A percentile compares a stretch with the other conserved stretches of the same genome.
These are phyloP conservation scores for Saccopteryx leptura DNA, from an alignment of 2,113 vertebrate species.

Conservation along the genomic window DNA sequence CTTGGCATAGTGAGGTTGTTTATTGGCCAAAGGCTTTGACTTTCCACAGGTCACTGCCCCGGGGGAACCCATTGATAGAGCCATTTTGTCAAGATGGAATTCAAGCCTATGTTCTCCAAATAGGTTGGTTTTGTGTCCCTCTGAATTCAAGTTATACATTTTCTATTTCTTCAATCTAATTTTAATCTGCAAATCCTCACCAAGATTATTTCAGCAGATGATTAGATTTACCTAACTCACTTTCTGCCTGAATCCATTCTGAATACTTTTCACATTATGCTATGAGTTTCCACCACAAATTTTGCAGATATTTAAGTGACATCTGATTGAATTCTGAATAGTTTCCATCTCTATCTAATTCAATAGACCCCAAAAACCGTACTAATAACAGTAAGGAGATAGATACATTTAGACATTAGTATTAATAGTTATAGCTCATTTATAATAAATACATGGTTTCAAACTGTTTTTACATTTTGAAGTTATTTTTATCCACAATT, in stretches of 20 bases:
- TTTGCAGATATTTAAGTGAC: conserved; percentile 48
- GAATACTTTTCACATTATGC: conserved; percentile 48
- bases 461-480: conserved; percentile 11
- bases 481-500: not conserved
- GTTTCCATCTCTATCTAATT: not conserved
- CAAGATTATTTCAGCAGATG: conserved; percentile 3
- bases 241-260: conserved; percentile 31
- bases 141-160: not conserved
- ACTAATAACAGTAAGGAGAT: not conserved
- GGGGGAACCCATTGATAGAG: not conserved
- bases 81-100: not conserved
- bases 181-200: not conserved
- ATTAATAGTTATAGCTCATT: not conserved
- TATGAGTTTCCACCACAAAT: conserved; percentile 54
- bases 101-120: not conserved
- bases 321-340: conserved; percentile 39
- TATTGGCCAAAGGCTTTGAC: not conserved
- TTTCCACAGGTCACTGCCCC: not conserved
- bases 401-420: not conserved
- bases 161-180: conserved; percentile 54
- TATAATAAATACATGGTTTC: not conserved
- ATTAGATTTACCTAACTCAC: conserved; percentile 62
- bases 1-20: not conserved
- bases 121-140: not conserved
- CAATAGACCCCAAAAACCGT: not conserved